Evolutionary conservation across 2,797 vertebrate species (phyloP), one percentile per base, ranked within the genome.

Genomic region (Oreortyx pictus): DNA sequence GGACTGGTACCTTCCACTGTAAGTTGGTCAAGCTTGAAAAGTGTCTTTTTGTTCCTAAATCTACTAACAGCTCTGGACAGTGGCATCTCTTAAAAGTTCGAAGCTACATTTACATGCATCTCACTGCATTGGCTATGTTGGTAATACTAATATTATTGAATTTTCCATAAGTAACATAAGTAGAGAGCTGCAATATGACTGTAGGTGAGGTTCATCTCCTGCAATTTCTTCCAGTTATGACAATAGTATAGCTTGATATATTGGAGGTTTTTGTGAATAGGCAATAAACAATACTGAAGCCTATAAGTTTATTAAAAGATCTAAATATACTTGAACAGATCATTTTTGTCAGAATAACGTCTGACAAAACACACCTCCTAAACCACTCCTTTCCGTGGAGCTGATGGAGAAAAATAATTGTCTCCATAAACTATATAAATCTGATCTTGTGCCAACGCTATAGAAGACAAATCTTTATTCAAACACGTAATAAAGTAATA

Each of bases 401-500:
- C 56, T 78, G 84, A 93, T 82, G 85, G 77, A 89, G 74, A 44
- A 96, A 96, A 97, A 96, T 84, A 97, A 97, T 97, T 96, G 90
- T 93, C 96, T 93, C 81, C 95, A 76, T 95, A 92, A 95, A 57
- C 74, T 73, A 67, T 94, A 96, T 97, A 97, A 97, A 97, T 97
- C 96, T 95, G 83, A 95, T 94, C 75, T 89, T 90, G 46, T 96
- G 96, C 90, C 96, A 96, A 97, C 97, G 70, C 81, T 88, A 86
- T 80, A 96, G 93, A 97, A 97, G 97, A 98, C 86, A 97, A 96
- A 97, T 97, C 79, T 96, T 97, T 90, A 90, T 95, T 93, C 94
- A 96, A 94, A 90, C 93, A 93, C 37, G 35, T 93, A 95, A 60
- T 94, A 88, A 97, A 96, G 97, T 96, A 97, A 97, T 97, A 97